Percentiles rank a stretch among this genome's conserved stretches.
phyloP scores from a whole-genome alignment of 2,113 vertebrate genomes.

The Fukomys damarensis region DNA sequence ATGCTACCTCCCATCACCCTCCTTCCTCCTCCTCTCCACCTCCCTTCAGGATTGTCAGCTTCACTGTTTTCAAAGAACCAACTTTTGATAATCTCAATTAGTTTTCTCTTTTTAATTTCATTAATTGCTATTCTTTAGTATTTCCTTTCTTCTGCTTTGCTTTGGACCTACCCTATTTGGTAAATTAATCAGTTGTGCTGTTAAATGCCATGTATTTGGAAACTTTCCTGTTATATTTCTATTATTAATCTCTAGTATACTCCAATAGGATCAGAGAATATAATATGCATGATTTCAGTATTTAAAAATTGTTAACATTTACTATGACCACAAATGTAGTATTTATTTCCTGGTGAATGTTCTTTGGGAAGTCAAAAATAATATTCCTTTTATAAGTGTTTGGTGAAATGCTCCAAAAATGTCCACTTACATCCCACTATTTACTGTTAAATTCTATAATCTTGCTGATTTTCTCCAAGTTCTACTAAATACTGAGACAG shows the following conservation, averaged over 20 bases:
- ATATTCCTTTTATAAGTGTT: not conserved
- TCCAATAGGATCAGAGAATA: not conserved
- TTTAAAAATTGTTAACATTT: conserved; percentile 16
- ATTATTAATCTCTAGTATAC: not conserved
- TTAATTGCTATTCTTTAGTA: not conserved
- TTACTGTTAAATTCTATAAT: not conserved
- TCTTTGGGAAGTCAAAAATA: not conserved
- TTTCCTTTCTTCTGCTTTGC: not conserved
- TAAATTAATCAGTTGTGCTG: not conserved
- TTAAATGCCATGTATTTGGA: not conserved
- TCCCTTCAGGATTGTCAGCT: not conserved
- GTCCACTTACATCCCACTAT: not conserved
- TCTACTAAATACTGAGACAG: not conserved
- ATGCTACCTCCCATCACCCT: not conserved
- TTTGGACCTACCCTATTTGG: not conserved
- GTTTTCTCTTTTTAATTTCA: not conserved
- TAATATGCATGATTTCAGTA: not conserved
- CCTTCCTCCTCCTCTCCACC: not conserved
- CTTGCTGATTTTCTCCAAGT: not conserved
- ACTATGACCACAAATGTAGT: not conserved
- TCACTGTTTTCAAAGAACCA: not conserved
- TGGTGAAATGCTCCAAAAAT: not conserved
- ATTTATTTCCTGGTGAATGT: not conserved
- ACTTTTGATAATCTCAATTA: not conserved
- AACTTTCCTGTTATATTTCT: not conserved